Base-by-base conservation (phyloP, 1,140 invertebrate species). In the Neoseiulus cucumeris region DNA sequence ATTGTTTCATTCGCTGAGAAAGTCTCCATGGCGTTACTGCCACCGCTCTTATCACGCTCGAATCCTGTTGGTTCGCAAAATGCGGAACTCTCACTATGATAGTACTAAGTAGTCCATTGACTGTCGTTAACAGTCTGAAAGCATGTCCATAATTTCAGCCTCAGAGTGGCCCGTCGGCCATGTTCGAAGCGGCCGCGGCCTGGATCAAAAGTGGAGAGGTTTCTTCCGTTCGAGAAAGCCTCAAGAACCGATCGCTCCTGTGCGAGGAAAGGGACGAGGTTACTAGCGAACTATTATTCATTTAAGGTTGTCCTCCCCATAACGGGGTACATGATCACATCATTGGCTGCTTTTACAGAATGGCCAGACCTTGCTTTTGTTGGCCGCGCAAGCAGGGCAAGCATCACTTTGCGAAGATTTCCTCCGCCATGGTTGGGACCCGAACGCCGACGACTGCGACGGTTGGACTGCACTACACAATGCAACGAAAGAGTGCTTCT, bases 381-480 rank as follows among this genome's bases (percentile, higher is more conserved):
- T 87, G 69, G 90, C 91, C 22, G 83, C 87, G 55, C 80, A 84
- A 69, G 84, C 83, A 71, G 90, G 90, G 30, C 84, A 88, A 66
- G 74, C 83, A 22, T 81, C 82, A 25, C 87, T 93, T 77, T 87
- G 90, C 33, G 80, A 84, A 33, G 82, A 89, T 73, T 80, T 95
- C 28, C 77, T 95, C 64, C 82, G 84, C 51, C 83, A 89, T 72
- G 87, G 87, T 42, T 88, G 91, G 7, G 90, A 95, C 75, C 83
- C 89, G 14, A 87, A 90, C 74, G 84, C 84, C n/a, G 86, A 89
- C 71, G 91, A 95, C 75, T 68, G 86, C 80, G 93, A 98, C 74
- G 87, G 88, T 69, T 98, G 93, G 93, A 89, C 87, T 30, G 82
- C 91, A 2, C 75, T 98, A 42, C 77, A 93, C 45, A 89, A 87